These are phyloP conservation scores for Alviniconcha marisindica DNA, from an alignment of 1,140 invertebrate genomes.

Conservation along the genomic window DNA sequence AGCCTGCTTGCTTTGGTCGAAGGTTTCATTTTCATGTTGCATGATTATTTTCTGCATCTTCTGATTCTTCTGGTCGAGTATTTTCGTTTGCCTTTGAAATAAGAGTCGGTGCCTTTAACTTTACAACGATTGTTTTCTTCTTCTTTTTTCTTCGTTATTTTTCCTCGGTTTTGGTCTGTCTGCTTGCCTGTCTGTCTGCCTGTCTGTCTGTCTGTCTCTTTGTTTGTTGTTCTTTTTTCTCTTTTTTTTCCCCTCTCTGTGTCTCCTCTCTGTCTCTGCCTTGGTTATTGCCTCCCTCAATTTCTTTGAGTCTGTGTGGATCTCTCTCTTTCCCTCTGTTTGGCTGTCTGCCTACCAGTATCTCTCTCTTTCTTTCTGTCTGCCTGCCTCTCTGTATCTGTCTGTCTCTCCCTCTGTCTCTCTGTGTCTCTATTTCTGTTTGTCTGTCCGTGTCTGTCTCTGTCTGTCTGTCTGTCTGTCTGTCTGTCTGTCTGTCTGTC, in stretches of 20 bases:
- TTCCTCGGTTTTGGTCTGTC: neutral
- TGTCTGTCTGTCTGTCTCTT: neutral
- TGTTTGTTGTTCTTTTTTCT: neutral
- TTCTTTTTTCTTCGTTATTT: neutral
- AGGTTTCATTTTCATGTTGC: too few species aligned
- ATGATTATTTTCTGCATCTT: too few species aligned
- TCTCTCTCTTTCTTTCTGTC: neutral
- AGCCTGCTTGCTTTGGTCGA: too few species aligned
- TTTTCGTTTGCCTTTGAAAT: too few species aligned
- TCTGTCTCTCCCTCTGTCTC: conserved; percentile 23
- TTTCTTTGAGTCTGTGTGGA: neutral
- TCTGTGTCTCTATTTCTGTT: neutral
- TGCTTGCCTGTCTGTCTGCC: neutral
- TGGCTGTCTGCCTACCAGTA: neutral
- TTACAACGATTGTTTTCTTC: neutral
- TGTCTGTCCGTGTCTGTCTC: neutral
- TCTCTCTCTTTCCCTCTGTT: neutral
- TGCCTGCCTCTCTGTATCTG: neutral
- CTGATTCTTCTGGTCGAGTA: too few species aligned
- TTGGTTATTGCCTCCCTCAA: neutral
- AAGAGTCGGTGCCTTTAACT: too few species aligned
- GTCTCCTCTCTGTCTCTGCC: neutral
- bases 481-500: neutral
- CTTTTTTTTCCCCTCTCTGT: neutral
- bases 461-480: neutral